These are phyloP conservation scores for Cercopithecus mona DNA, from an alignment of 2,113 vertebrate species.

Conservation along the genomic window DNA sequence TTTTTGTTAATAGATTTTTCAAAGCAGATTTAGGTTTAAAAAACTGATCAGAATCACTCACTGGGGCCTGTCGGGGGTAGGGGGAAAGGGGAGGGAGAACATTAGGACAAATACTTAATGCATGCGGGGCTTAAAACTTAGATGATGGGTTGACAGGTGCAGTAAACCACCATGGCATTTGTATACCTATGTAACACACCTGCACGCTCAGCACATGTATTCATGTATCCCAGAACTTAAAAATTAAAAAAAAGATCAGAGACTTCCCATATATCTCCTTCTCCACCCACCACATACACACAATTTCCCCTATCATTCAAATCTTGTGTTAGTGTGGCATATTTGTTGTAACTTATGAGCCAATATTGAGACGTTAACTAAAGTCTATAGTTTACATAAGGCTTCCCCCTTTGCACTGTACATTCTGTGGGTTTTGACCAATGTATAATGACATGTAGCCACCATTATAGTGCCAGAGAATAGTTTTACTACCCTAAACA, in stretches of 20 bases:
- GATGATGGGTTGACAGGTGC: no score
- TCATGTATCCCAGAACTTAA: no score
- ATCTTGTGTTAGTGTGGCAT: not conserved
- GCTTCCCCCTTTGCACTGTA: not conserved
- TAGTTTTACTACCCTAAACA: not conserved
- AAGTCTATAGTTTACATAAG: not conserved
- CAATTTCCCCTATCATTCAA: not conserved
- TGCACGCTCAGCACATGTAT: no score
- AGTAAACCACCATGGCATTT: no score
- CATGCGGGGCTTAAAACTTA: no score
- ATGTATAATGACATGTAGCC: not conserved
- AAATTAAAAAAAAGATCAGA: not conserved
- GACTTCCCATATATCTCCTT: not conserved
- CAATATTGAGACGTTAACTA: not conserved
- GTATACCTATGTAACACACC: no score
- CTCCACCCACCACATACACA: not conserved
- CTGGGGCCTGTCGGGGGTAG: no score
- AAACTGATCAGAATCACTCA: not conserved
- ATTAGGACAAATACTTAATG: no score
- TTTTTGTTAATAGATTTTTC: constrained; percentile 16
- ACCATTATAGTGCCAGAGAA: not conserved
- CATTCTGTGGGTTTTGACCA: not conserved
- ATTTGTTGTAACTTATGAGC: not conserved
- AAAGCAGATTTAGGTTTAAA: not conserved
- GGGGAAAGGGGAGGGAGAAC: no score